These are phyloP conservation scores for Acanthurus leucopareius DNA, from an alignment of 2,797 vertebrate species.

Conservation along the genomic window DNA sequence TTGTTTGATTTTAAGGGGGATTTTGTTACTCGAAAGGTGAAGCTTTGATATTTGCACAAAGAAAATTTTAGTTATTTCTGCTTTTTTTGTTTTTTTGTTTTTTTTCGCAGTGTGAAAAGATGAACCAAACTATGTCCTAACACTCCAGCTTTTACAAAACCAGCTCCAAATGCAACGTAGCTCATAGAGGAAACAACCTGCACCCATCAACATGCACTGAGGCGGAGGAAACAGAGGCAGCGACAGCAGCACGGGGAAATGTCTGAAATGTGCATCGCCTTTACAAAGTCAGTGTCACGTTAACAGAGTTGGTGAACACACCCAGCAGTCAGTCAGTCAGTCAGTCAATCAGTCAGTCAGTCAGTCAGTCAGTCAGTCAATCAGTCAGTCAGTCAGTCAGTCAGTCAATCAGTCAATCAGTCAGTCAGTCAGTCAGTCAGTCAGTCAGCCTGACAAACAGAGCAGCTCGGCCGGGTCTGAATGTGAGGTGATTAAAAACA, in stretches of 20 bases:
- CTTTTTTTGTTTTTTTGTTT: constrained; percentile 9
- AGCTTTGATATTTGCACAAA: not conserved
- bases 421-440: constrained; percentile 5
- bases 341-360: not conserved
- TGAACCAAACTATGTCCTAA: constrained; percentile 46
- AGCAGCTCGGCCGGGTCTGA: constrained; percentile 46
- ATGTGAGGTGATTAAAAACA: constrained; percentile 61
- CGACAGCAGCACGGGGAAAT: constrained; percentile 22
- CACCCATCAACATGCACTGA: constrained; percentile 54
- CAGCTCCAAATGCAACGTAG: constrained; percentile 19
- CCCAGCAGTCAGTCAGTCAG: not conserved
- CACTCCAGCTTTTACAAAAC: constrained; percentile 9
- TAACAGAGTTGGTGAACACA: constrained; percentile 47
- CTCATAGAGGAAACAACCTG: constrained; percentile 56
- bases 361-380: constrained; percentile 11
- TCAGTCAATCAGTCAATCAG: not conserved
- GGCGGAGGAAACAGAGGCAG: constrained; percentile 48
- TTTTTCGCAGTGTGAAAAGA: constrained; percentile 49
- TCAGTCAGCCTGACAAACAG: not conserved
- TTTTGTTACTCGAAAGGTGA: not conserved
- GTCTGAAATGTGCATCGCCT: constrained; percentile 61
- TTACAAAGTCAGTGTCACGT: constrained; percentile 23
- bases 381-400: not conserved
- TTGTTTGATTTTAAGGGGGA: constrained; percentile 22
- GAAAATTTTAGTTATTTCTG: constrained; percentile 25